Evolutionary conservation across 2,797 vertebrate species (phyloP), one percentile per base, ranked within the genome.

Genomic region (Typhlichthys subterraneus): DNA sequence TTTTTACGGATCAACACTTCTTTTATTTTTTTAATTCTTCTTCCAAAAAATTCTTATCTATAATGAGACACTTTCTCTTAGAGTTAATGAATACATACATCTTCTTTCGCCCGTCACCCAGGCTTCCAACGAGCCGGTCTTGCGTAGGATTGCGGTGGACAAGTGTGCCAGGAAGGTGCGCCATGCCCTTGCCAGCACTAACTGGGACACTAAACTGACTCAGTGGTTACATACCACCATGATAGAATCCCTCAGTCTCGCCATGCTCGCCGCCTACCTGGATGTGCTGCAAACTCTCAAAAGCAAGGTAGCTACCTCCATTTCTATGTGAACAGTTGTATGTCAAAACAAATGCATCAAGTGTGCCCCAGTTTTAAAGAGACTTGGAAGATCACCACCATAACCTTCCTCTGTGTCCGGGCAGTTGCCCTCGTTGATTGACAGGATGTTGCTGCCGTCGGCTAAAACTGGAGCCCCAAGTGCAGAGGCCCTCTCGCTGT

Each of bases 261-360:
- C 96, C 0, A 95, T 99, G 95, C 91, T 99, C 59, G 95, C 97
- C 0, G 96, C 97, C 0, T 99, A 99, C 85, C 80, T 99, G 80
- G 98, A 99, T 51, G 96, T 98, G 45, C 85, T 99, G 87, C 98
- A 99, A 86, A 99, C 98, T 0, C 94, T 99, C 11, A 98, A 99
- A 83, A 97, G 96, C 92, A 99, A 99, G 95, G 98, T 98, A 86
- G 82, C 46, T 0, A 15, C 17, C 5, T 4, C 48, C 17, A 2
- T 48, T 23, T n/a, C 5, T 15, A 5, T 53, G 31, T 57, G 2
- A 59, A 11, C 13, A 31, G 23, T 23, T 23, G 23, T 59, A 61
- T 69, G 4, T 67, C 12, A 8, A 11, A 3, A 13, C 46, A 23
- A 17, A 19, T 5, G 12, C n/a, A 29, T 49, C 15, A 23, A 29